A percentile compares a stretch with the other conserved stretches of the same genome.
Conservation (phyloP, 1,140 invertebrate species). For the Musca domestica region DNA sequence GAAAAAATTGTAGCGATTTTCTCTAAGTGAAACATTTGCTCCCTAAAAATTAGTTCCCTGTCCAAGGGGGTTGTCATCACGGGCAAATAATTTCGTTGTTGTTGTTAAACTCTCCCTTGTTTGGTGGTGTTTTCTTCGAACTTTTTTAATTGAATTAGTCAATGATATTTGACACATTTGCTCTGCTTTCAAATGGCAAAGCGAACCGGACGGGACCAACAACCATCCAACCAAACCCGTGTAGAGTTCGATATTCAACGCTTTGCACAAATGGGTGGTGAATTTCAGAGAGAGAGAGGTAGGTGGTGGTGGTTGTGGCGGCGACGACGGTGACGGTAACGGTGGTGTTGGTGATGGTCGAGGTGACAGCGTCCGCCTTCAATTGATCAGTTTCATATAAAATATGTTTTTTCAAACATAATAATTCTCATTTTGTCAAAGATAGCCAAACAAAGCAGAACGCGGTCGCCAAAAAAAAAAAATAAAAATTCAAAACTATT, state of each 20-base stretch:
- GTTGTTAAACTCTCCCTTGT: too few relatives aligned
- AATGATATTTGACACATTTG: conserved; percentile 19
- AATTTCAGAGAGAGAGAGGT: background rate
- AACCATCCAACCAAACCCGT: too few relatives aligned
- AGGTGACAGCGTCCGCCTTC: background rate
- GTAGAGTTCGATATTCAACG: too few relatives aligned
- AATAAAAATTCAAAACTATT: too few relatives aligned
- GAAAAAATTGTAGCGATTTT: too few relatives aligned
- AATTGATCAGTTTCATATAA: conserved; percentile 15
- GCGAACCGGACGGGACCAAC: too few relatives aligned
- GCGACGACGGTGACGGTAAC: background rate
- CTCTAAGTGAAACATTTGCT: too few relatives aligned
- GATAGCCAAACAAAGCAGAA: background rate
- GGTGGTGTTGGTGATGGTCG: background rate
- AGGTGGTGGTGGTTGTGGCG: background rate
- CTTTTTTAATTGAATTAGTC: conserved; percentile 19
- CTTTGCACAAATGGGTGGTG: background rate
- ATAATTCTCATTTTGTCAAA: conserved; percentile 1
- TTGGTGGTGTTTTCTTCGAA: too few relatives aligned
- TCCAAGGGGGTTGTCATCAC: too few relatives aligned
- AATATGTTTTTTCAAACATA: conserved; percentile 10
- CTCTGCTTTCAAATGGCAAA: too few relatives aligned
- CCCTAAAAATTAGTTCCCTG: too few relatives aligned
- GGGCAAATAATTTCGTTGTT: too few relatives aligned
- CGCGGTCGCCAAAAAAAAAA: background rate